phyloP scores from a whole-genome alignment of 1,140 invertebrate genomes.

The Bemisia tabaci region DNA sequence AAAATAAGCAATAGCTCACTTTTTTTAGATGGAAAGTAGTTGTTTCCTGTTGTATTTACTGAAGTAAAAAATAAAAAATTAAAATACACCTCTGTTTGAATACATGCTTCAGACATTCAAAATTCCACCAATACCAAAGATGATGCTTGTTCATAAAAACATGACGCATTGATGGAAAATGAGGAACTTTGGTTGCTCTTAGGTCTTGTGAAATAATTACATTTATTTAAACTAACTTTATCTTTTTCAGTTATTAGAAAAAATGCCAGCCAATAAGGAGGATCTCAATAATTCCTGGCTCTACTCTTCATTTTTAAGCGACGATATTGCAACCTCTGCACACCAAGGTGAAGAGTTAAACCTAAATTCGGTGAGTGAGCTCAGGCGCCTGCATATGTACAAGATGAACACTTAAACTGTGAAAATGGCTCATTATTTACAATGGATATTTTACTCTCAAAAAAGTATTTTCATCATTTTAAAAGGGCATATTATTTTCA shows the following conservation, averaged over 20 bases:
- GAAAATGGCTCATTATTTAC: too few relatives aligned
- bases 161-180: too few relatives aligned
- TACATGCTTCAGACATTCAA: not conserved
- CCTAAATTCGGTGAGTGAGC: not conserved
- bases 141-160: not conserved
- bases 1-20: too few relatives aligned
- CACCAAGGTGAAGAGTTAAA: not conserved
- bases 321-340: not conserved
- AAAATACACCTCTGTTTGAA: too few relatives aligned
- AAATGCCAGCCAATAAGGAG: not conserved
- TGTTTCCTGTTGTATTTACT: too few relatives aligned
- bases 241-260: constrained; percentile 3
- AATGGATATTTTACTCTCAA: too few relatives aligned
- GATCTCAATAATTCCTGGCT: not conserved
- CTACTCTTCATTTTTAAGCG: not conserved
- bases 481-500: not conserved
- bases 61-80: too few relatives aligned
- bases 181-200: too few relatives aligned
- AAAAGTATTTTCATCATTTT: too few relatives aligned
- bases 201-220: not conserved
- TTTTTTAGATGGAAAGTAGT: too few relatives aligned
- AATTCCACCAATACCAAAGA: not conserved
- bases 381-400: not conserved
- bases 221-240: not conserved
- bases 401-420: not conserved